Conservation (phyloP, 2,797 vertebrate species). For the Austrolebias charrua region DNA sequence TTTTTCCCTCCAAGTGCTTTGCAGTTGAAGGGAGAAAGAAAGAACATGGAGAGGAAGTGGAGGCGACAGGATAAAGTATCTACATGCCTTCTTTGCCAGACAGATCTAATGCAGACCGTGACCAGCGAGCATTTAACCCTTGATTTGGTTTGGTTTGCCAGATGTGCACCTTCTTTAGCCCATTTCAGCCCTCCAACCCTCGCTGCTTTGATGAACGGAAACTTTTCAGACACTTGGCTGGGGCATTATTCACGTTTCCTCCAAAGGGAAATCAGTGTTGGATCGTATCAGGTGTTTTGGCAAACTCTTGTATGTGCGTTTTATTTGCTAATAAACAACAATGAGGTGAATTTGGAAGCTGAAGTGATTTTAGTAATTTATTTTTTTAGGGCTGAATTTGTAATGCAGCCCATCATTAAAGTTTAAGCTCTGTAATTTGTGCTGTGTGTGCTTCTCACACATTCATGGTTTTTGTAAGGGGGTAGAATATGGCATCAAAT, state of each 20-base stretch:
- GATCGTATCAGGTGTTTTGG: slow-evolving; percentile 48
- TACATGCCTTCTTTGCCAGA: slow-evolving; percentile 51
- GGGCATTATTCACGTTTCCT: slow-evolving; percentile 33
- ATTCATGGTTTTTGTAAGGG: slow-evolving; percentile 1
- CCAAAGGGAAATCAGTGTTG: slow-evolving; percentile 32
- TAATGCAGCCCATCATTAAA: slow-evolving; percentile 26
- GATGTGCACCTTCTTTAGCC: slow-evolving; percentile 16
- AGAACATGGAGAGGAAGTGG: slow-evolving; percentile 50
- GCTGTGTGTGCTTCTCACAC: slow-evolving; percentile 5
- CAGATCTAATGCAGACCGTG: slow-evolving; percentile 42
- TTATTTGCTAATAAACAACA: slow-evolving; percentile 38
- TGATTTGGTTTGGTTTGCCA: slow-evolving; percentile 38
- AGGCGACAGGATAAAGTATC: slow-evolving; percentile 60
- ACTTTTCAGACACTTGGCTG: slow-evolving; percentile 30
- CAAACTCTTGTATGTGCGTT: slow-evolving; percentile 12
- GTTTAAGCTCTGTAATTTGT: background rate
- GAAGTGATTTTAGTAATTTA: no score
- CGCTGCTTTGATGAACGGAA: slow-evolving; percentile 11
- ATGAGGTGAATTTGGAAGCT: background rate
- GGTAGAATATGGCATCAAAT: slow-evolving; percentile 8
- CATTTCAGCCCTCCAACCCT: background rate
- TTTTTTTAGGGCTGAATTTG: slow-evolving; percentile 3
- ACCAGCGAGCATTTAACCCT: slow-evolving; percentile 47
- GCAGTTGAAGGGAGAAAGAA: slow-evolving; percentile 20
- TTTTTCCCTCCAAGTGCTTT: slow-evolving; percentile 55